Evolutionary conservation across 1,140 invertebrate genomes (phyloP), one percentile per base, ranked within the genome.

Genomic region (Penaeus vannamei): DNA sequence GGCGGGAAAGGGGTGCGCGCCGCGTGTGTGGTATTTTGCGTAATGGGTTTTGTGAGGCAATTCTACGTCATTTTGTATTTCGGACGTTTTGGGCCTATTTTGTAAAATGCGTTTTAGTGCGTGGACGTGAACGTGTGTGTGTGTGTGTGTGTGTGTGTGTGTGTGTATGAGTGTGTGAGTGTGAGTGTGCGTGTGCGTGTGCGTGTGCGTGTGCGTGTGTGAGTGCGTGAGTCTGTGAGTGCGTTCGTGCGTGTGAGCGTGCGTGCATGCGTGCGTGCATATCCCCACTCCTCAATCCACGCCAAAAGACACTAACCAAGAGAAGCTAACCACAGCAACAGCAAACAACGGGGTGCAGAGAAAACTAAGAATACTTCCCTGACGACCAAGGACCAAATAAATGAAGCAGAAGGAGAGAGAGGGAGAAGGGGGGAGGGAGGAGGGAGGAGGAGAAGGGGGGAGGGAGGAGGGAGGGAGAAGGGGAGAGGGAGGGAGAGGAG

Each of bases 351-450:
- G 5, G 5, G 36, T 36, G 36, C 2, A 5, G 36, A 36, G 36
- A 36, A 36, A 36, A 1, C 36, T 36, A 36, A 36, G 36, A 36
- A 36, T 36, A 36, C 36, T 36, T 36, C 36, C 36, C 36, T 36
- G 36, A 2, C 36, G 36, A 36, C 36, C 5, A 36, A 1, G 1
- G 29, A 89, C 32, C 4, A 29, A 59, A 23, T 29, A 79, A 46
- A 42, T 19, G 83, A 64, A 36, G 46, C 14, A 72, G 61, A 36
- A 60, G 69, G 72, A 36, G n/a, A 23, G 29, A 53, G 62, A 66
- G 22, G 59, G 85, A 80, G 91, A 94, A 93, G 90, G 93, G 64
- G 93, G 88, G 20, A 92, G n/a, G 76, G 64, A 64, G 85, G 64
- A 5, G 4, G 64, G 7, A 12, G 4, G 4, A 12, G 22, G 7